Evolutionary conservation across 2,888 invertebrate genomes (phyloP).

Genomic region (Himalopsyche kuldschensis): DNA sequence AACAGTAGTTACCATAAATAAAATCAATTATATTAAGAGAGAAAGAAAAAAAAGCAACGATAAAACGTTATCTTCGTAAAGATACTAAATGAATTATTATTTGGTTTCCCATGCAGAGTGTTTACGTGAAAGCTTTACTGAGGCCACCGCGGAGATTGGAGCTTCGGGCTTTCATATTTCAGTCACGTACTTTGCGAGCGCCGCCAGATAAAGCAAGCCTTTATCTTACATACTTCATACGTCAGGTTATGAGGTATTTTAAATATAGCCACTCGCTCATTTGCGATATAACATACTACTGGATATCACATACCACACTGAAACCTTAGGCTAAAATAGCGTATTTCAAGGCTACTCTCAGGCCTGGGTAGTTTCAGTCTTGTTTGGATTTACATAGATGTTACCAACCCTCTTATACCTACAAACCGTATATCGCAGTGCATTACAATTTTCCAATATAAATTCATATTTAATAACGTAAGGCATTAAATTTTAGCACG

Average conservation of each 20-base stretch:
- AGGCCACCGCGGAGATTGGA: not conserved
- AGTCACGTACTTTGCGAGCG: not conserved
- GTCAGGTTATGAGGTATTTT: not conserved
- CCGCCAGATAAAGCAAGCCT: not conserved
- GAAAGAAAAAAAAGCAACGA: not conserved
- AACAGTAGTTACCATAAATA: too few species aligned
- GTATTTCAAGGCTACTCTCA: too few species aligned
- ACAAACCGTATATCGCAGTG: too few species aligned
- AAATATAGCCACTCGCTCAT: not conserved
- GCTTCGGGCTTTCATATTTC: not conserved
- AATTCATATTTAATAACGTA: too few species aligned
- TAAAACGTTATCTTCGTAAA: not conserved
- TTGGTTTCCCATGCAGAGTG: not conserved
- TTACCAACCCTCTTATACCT: too few species aligned
- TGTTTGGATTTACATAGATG: too few species aligned
- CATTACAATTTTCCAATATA: too few species aligned
- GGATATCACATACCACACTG: not conserved
- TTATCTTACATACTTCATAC: not conserved
- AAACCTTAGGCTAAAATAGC: too few species aligned
- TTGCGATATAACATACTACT: not conserved
- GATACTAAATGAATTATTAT: not conserved
- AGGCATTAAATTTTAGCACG: too few species aligned
- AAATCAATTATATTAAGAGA: too few species aligned
- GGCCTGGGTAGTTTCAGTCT: too few species aligned
- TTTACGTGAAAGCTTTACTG: not conserved